Percentiles rank a stretch among this genome's conserved stretches.
Evolutionary conservation across 2,113 vertebrate species (phyloP).

Genomic region (Sylvilagus bachmani): DNA sequence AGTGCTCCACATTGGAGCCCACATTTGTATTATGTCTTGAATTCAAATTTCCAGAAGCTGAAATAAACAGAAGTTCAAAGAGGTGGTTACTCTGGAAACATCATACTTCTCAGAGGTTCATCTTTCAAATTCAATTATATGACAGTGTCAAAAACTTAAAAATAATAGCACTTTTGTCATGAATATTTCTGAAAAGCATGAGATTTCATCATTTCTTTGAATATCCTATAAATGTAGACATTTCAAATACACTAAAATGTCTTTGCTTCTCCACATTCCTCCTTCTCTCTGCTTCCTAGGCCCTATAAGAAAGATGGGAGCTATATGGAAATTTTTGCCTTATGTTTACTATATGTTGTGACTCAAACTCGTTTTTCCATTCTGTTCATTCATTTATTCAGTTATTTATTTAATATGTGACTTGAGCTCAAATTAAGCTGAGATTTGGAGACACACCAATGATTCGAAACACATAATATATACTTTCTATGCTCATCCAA

Average conservation of each 20-base stretch:
- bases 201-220: slow-evolving; percentile 36
- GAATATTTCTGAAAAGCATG: slow-evolving; percentile 44
- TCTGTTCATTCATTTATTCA: background rate
- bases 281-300: background rate
- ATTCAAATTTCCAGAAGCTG: slow-evolving; percentile 12
- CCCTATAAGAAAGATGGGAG: background rate
- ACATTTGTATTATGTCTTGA: background rate
- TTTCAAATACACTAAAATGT: slow-evolving; percentile 1
- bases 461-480: background rate
- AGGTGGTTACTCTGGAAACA: background rate
- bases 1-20: background rate
- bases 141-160: background rate
- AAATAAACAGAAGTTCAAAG: background rate
- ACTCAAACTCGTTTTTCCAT: background rate
- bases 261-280: rapidly evolving
- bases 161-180: slow-evolving; percentile 10
- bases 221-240: background rate
- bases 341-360: background rate
- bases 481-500: background rate
- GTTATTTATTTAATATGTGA: background rate
- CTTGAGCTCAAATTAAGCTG: background rate
- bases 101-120: background rate
- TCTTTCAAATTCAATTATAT: slow-evolving; percentile 46
- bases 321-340: background rate
- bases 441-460: background rate